A percentile compares a stretch with the other conserved stretches of the same genome.
Conservation (phyloP, 2,113 vertebrate genomes). For the Gasterosteus nipponicus region DNA sequence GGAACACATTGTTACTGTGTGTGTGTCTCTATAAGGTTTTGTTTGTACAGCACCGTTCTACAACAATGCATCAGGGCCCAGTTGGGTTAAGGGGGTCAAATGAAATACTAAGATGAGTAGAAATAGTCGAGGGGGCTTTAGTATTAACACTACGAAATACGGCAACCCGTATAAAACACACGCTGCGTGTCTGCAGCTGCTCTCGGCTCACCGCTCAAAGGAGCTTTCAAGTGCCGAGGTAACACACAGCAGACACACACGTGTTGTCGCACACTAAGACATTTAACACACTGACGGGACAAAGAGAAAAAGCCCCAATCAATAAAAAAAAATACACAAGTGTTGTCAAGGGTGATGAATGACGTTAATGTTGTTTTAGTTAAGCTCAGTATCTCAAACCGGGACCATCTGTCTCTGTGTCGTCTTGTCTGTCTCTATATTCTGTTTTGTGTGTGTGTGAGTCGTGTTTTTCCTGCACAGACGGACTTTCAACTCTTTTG, state of each 20-base stretch:
- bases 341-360: neutral
- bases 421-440: neutral
- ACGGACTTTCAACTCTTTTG: constrained; percentile 36
- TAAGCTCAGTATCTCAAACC: neutral
- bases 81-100: neutral
- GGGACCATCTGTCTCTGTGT: too few relatives aligned
- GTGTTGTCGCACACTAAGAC: neutral
- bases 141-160: neutral
- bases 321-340: too few relatives aligned
- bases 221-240: neutral
- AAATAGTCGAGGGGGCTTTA: neutral
- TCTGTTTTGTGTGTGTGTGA: constrained; percentile 28
- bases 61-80: neutral
- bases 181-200: neutral
- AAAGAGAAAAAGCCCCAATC: neutral
- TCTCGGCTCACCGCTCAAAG: neutral
- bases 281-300: neutral
- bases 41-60: neutral
- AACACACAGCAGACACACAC: neutral
- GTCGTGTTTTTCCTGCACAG: constrained; percentile 2
- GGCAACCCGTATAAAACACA: neutral
- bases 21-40: neutral
- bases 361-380: neutral
- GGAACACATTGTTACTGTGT: constrained; percentile 15
- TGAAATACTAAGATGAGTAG: neutral